Base-by-base conservation (phyloP, 53 echinoderm and acorn worm species). In the Paracentrotus lividus region DNA sequence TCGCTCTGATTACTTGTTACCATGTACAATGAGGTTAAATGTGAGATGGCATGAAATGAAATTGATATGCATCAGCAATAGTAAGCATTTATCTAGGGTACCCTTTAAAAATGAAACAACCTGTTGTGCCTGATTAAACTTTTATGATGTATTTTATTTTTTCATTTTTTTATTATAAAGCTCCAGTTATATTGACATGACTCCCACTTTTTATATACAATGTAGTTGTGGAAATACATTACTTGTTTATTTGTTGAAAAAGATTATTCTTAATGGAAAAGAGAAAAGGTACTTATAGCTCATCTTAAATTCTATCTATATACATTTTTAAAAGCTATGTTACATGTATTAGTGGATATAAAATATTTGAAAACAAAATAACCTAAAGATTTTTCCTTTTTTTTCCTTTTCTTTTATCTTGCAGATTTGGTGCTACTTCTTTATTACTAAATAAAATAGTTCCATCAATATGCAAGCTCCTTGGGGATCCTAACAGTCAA, bases 401-500 rank as follows among this genome's bases (percentile, higher is more conserved):
- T 12, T 52, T 24, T 66, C 23, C 1, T 1, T 20, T 40, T 42
- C 24, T 59, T 52, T 91, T 51, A 34, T 90, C 65, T 24, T 92
- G 6, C 94, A 98, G 98, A 85, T 97, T 94, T 94, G 98, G 98
- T 49, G 97, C 98, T 32, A 92, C 88, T 56, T 95, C 96, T 4
- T 86, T 98, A 32, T 87, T 94, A 84, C 91, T 98, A 40, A 96
- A 75, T 84, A 98, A 98, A 67, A 94, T 98, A 92, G 97, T 98
- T 57, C 98, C 98, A 90, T 96, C 98, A 58, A 98, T 98, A 57
- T 98, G 98, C 87, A 98, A 98, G 92, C 94, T 98, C 68, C 96
- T 98, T 58, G 98, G 98, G 20, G 98, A 98, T 93, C 98, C 98
- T 10, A 98, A 98, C 55, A 98, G 98, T 49, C 98, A 98, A 96